Evolutionary conservation across 2,113 vertebrate species (phyloP).

Genomic region (Lampris incognitus): DNA sequence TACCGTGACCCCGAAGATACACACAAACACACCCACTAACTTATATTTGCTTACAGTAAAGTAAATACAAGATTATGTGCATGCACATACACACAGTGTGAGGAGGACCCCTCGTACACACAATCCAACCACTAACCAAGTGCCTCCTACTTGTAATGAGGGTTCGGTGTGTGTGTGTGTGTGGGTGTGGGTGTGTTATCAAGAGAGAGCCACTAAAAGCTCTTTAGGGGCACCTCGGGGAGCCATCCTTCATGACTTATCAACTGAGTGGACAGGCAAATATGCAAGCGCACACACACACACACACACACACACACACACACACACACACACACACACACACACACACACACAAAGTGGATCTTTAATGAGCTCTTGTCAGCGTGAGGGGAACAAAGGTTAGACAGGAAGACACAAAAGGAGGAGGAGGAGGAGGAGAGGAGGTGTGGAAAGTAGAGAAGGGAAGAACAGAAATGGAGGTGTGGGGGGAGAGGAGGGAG

Average conservation of each 20-base stretch:
- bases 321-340: no score
- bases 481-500: not conserved
- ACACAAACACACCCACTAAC: not conserved
- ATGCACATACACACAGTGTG: not conserved
- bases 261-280: conserved; percentile 72
- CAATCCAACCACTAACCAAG: conserved; percentile 38
- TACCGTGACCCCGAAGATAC: not conserved
- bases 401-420: conserved; percentile 28
- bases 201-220: conserved; percentile 76
- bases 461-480: conserved; percentile 33
- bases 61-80: not conserved
- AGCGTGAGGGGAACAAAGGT: conserved; percentile 73
- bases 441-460: conserved; percentile 22
- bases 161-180: conserved; percentile 28
- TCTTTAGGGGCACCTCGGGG: conserved; percentile 75
- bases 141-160: conserved; percentile 54
- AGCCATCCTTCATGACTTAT: conserved; percentile 77
- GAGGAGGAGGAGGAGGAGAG: conserved; percentile 40
- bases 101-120: not conserved
- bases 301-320: conserved; percentile 16
- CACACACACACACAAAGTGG: conserved; percentile 74
- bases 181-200: conserved; percentile 52
- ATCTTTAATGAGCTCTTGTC: conserved; percentile 77
- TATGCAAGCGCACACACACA: conserved; percentile 57
- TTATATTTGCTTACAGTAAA: no score